Conservation (phyloP, 2,888 invertebrate species). For the Callinectes sapidus region DNA sequence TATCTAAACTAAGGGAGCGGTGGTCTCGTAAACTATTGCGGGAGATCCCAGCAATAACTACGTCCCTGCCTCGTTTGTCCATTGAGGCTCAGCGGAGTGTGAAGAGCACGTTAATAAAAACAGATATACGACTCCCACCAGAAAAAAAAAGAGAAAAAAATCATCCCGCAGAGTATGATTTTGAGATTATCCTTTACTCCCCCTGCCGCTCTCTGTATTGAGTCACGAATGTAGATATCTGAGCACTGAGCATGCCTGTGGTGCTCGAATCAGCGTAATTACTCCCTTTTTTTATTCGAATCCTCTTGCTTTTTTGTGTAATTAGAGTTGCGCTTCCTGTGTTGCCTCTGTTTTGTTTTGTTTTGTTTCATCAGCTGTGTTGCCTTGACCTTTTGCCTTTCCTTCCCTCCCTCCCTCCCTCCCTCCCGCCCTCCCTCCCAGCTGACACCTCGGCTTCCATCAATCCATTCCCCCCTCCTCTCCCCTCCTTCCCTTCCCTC, state of each 20-base stretch:
- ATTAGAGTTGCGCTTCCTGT: not conserved
- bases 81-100: slow-evolving; percentile 14
- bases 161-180: not conserved
- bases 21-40: not conserved
- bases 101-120: not conserved
- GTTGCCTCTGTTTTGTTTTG: not conserved
- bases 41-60: not conserved
- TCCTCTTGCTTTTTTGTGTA: not conserved
- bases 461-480: not conserved
- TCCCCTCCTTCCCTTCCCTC: not conserved
- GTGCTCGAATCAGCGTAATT: not conserved
- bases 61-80: not conserved
- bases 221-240: not conserved
- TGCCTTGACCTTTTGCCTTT: not conserved
- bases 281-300: not conserved
- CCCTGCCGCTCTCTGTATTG: not conserved
- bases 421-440: not conserved
- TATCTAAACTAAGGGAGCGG: not conserved
- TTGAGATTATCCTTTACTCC: not conserved
- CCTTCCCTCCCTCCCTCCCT: not conserved
- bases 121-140: not conserved
- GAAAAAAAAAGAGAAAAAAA: too few species aligned
- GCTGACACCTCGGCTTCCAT: not conserved
- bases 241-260: not conserved
- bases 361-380: not conserved